Evolutionary conservation across 1,140 invertebrate genomes (phyloP), one percentile per base, ranked within the genome.

Genomic region (Psix sp.): DNA sequence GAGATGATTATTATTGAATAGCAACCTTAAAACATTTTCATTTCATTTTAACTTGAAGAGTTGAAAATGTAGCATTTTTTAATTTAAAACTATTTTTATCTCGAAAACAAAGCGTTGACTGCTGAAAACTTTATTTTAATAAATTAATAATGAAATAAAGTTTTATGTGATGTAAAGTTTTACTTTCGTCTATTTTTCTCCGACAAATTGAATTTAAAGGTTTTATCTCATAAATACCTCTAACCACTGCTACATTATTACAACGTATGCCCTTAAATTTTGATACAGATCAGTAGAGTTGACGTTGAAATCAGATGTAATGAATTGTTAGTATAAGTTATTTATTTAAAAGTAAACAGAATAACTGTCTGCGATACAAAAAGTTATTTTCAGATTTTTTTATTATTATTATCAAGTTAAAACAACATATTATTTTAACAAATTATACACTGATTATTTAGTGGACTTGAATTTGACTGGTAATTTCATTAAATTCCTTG

Each of bases 131-230:
- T 4, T 11, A n/a, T 21, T 11, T 40, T 40, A 40, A 20, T 20
- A 18, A 5, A 20, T 21, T 40, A 43, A 9, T n/a, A 7, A 29
- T 29, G 13, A 2, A 35, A 35, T 0, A 35, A 49, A 36, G 48
- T 35, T 38, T 18, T 38, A 51, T 51, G 38, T 51, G 38, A 51
- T 51, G 38, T 20, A 49, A 26, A 38, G 7, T 49, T 1, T 21
- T 18, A 31, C 51, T 56, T 56, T 33, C 51, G 51, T 56, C 51
- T 56, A n/a, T 56, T 52, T 43, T 5, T 56, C 51, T 42, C 39
- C 4, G 14, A 33, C n/a, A 21, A 43, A 29, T 51, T 38, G 33
- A 51, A 39, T 42, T 5, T 18, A 40, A 43, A 31, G 17, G n/a
- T 43, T 56, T 13, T 33, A 56, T 43, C 39, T 42, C 38, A 33